Evolutionary conservation across 2,888 invertebrate species (phyloP).

Genomic region (Dasysyrphus albostriatus): DNA sequence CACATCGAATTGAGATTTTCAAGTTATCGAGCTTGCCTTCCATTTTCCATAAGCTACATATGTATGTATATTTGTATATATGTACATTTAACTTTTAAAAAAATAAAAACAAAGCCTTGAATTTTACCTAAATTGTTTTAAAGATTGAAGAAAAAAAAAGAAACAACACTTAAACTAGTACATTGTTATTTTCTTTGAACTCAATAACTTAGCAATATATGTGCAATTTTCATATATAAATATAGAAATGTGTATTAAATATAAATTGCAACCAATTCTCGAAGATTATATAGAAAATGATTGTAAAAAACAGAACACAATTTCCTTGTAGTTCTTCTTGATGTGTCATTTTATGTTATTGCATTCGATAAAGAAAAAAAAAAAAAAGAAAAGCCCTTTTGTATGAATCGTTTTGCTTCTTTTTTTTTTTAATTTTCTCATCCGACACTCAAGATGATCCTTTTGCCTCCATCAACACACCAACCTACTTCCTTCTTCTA

Average conservation of each 20-base stretch:
- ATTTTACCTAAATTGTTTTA: too few relatives aligned
- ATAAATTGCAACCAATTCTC: constrained; percentile 38
- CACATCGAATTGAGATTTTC: too few relatives aligned
- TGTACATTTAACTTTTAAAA: too few relatives aligned
- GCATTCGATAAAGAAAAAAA: constrained; percentile 1
- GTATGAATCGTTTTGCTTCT: background rate
- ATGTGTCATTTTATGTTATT: constrained; percentile 37
- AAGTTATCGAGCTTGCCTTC: too few relatives aligned
- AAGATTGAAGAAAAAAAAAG: background rate
- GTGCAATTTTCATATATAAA: background rate
- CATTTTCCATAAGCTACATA: too few relatives aligned
- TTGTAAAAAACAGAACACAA: constrained; percentile 1
- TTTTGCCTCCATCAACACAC: background rate
- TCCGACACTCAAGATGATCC: constrained; percentile 53
- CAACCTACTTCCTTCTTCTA: too few relatives aligned
- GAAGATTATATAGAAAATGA: constrained; percentile 10
- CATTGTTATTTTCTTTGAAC: background rate
- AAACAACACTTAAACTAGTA: background rate
- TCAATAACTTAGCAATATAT: background rate
- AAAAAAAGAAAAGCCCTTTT: background rate
- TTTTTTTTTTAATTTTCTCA: constrained; percentile 32
- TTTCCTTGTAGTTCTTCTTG: constrained; percentile 51
- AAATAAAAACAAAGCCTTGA: too few relatives aligned
- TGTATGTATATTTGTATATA: too few relatives aligned
- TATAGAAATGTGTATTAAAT: background rate